phyloP scores from a whole-genome alignment of 2,888 invertebrate genomes.

The Drosophila neoperkinsi region DNA sequence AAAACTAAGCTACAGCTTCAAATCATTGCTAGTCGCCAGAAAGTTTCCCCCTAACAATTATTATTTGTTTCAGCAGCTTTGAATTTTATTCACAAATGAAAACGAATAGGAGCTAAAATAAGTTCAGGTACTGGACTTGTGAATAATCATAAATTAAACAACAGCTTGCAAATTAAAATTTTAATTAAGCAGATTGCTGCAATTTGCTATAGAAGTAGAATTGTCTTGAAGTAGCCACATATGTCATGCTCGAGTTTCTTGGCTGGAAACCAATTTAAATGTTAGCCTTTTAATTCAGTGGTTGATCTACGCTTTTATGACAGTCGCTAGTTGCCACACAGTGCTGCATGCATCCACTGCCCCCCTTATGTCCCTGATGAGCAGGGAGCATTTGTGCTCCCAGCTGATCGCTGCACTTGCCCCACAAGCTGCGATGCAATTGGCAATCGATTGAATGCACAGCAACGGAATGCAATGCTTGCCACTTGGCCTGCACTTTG shows the following conservation, averaged over 20 bases:
- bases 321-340: neutral
- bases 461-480: constrained; percentile 42
- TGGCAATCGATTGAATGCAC: constrained; percentile 17
- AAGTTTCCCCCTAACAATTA: neutral
- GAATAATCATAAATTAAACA: neutral
- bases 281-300: neutral
- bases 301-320: neutral
- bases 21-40: neutral
- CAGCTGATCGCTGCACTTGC: constrained; percentile 33
- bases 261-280: neutral
- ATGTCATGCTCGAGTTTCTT: neutral
- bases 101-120: neutral
- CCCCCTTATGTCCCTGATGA: neutral
- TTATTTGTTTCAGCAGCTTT: neutral
- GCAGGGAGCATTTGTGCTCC: neutral
- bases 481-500: constrained; percentile 68
- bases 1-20: constrained; percentile 3
- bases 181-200: neutral
- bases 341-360: neutral
- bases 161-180: neutral
- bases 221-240: neutral
- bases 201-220: neutral
- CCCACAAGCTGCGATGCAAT: constrained; percentile 23
- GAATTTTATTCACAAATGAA: neutral
- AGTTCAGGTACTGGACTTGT: neutral